Percentiles rank a stretch among this genome's conserved stretches.
Evolutionary conservation across 2,113 vertebrate species (phyloP).

Genomic region (Takifugu bimaculatus): DNA sequence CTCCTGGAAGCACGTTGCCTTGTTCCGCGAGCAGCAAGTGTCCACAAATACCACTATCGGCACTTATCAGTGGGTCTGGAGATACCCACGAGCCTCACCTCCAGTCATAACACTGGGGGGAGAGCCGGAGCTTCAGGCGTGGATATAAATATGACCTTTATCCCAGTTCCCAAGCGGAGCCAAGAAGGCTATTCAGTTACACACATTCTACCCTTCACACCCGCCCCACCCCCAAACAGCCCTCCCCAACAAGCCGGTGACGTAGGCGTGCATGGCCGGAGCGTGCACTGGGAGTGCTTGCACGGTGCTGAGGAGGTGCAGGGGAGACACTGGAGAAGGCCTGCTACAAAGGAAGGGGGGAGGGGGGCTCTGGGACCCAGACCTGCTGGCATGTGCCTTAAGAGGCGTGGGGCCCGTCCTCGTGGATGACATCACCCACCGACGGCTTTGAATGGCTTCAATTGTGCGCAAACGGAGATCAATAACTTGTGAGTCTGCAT

Average conservation of each 20-base stretch:
- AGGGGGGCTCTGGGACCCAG: no score
- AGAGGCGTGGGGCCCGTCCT: no score
- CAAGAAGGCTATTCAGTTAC: slow-evolving; percentile 37
- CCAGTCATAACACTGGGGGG: slow-evolving; percentile 13
- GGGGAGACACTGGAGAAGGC: no score
- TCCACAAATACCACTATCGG: slow-evolving; percentile 42
- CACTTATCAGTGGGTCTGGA: slow-evolving; percentile 38
- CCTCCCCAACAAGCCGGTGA: slow-evolving; percentile 48
- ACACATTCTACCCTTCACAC: slow-evolving; percentile 33
- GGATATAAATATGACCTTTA: slow-evolving; percentile 76
- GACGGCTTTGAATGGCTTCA: no score
- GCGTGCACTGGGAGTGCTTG: slow-evolving; percentile 51
- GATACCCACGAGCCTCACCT: slow-evolving; percentile 17
- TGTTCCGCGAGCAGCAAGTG: neutral
- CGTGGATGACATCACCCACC: slow-evolving; percentile 3
- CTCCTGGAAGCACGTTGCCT: slow-evolving; percentile 3
- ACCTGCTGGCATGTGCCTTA: no score
- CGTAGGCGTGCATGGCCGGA: slow-evolving; percentile 47
- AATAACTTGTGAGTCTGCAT: neutral
- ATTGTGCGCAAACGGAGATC: no score
- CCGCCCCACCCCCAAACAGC: slow-evolving; percentile 22
- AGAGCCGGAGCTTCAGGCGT: slow-evolving; percentile 6
- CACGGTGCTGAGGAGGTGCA: slow-evolving; percentile 2
- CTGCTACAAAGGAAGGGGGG: no score
- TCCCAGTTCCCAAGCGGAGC: slow-evolving; percentile 72